A percentile compares a stretch with the other conserved stretches of the same genome.
phyloP scores from a whole-genome alignment of 1,140 invertebrate species.

The Thalassaphorura encarpata region DNA sequence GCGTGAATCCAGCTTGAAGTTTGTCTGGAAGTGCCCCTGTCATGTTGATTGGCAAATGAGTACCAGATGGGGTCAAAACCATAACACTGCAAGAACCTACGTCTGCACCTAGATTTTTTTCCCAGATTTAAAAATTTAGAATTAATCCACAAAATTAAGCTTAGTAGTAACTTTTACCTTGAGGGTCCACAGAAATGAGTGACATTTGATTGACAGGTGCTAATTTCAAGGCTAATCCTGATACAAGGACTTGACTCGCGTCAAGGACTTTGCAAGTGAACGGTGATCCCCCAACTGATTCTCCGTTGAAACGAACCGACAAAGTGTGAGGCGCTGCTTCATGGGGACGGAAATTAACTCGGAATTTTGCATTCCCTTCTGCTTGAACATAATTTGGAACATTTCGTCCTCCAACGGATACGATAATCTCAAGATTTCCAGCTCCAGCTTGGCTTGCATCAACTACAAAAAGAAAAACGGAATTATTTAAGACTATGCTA shows the following conservation, averaged over 20 bases:
- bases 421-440: constrained; percentile 95
- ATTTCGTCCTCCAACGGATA: constrained; percentile 92
- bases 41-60: constrained; percentile 55
- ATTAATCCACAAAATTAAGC: too few species aligned
- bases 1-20: constrained; percentile 63
- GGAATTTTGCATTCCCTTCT: constrained; percentile 89
- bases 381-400: constrained; percentile 97
- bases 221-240: constrained; percentile 51
- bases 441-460: constrained; percentile 74
- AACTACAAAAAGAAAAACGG: constrained; percentile 43
- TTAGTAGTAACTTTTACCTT: too few species aligned
- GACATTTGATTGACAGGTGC: constrained; percentile 49
- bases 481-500: background rate
- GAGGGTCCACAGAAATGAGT: constrained; percentile 50
- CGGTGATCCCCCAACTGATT: constrained; percentile 76
- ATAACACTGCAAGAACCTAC: constrained; percentile 50
- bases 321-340: constrained; percentile 77
- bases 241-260: constrained; percentile 48
- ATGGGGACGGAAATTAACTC: constrained; percentile 93
- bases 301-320: constrained; percentile 92
- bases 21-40: constrained; percentile 47
- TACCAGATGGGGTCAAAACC: constrained; percentile 65
- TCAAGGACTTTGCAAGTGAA: constrained; percentile 71
- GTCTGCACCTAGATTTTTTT: constrained; percentile 34
- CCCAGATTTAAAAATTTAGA: too few species aligned